Evolutionary conservation across 2,113 vertebrate species (phyloP).

Genomic region (Seriola rivoliana): DNA sequence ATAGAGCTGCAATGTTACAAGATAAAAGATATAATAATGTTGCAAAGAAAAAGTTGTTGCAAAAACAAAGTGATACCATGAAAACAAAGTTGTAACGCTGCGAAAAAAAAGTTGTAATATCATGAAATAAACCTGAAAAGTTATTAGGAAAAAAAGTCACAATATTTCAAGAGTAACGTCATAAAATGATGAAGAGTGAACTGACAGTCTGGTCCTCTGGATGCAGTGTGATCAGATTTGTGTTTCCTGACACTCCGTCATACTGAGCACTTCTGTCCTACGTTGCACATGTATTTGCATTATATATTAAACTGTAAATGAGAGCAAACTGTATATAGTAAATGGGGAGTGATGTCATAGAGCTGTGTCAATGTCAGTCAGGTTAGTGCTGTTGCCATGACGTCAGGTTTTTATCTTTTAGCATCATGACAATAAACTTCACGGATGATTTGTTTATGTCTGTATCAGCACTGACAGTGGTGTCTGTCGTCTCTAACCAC

Average conservation of each 20-base stretch:
- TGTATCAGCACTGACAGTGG: neutral
- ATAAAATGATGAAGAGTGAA: neutral
- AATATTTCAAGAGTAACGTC: neutral
- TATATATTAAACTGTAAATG: constrained; percentile 35
- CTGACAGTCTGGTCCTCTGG: too few species aligned
- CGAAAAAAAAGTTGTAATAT: neutral
- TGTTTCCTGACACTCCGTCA: neutral
- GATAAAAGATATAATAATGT: neutral
- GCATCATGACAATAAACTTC: neutral
- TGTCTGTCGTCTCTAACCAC: neutral
- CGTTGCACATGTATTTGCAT: neutral
- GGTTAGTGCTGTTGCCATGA: neutral
- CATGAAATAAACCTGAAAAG: too few species aligned
- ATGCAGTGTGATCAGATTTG: too few species aligned
- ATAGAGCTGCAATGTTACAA: neutral
- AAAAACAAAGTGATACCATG: too few species aligned
- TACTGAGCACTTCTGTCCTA: neutral
- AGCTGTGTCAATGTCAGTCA: constrained; percentile 1
- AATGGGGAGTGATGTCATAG: constrained; percentile 38
- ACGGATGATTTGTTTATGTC: neutral
- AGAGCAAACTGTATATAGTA: constrained; percentile 54
- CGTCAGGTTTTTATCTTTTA: constrained; percentile 6
- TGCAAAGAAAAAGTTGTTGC: neutral
- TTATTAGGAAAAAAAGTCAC: neutral
- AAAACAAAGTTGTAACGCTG: neutral